A percentile compares a stretch with the other conserved stretches of the same genome.
Evolutionary conservation across 2,797 vertebrate species (phyloP).

Genomic region (Bufotes viridis): DNA sequence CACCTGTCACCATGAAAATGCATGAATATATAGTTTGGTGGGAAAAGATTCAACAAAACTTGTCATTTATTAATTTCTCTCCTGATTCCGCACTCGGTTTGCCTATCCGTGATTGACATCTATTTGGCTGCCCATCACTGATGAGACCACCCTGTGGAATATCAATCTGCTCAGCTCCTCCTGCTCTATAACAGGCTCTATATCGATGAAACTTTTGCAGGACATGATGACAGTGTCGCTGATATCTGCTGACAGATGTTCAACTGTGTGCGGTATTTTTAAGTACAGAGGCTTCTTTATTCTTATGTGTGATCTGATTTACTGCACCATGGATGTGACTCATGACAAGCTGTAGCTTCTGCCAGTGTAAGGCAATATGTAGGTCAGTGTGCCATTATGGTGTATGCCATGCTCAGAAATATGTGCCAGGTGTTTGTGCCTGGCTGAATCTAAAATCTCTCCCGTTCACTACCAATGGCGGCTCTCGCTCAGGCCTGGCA

Average conservation of each 20-base stretch:
- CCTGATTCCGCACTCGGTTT: too few relatives aligned
- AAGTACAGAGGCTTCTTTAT: not conserved
- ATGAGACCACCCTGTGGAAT: too few relatives aligned
- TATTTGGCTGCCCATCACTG: too few relatives aligned
- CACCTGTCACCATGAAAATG: too few relatives aligned
- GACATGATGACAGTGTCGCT: not conserved
- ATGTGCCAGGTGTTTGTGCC: not conserved
- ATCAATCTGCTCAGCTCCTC: too few relatives aligned
- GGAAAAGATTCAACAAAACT: too few relatives aligned
- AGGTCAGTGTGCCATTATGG: not conserved
- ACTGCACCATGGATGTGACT: not conserved
- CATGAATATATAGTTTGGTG: too few relatives aligned
- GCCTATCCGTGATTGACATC: too few relatives aligned
- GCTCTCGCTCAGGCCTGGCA: not conserved
- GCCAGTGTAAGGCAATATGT: not conserved
- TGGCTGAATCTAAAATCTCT: not conserved
- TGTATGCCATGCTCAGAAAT: not conserved
- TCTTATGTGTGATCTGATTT: not conserved
- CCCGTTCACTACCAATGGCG: not conserved
- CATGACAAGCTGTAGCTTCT: not conserved
- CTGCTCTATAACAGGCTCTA: too few relatives aligned
- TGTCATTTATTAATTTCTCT: too few relatives aligned
- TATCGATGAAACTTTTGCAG: too few relatives aligned
- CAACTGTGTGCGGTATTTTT: not conserved
- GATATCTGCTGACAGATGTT: not conserved